Conservation (phyloP, 2,797 vertebrate genomes). For the Chiroxiphia lanceolata region DNA sequence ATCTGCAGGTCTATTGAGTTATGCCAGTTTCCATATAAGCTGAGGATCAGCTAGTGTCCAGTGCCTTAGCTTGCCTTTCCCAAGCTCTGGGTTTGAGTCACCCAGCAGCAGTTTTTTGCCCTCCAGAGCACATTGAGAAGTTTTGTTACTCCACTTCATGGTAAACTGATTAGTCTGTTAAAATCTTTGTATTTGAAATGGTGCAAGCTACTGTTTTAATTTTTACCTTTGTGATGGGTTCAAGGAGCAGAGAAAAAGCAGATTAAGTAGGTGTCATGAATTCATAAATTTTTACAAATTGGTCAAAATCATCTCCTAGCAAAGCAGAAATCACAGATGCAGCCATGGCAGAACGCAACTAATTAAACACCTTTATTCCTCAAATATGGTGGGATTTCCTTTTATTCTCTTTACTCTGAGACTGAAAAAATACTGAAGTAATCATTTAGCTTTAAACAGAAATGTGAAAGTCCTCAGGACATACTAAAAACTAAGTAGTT, state of each 20-base stretch:
- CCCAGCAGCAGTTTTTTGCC: not conserved
- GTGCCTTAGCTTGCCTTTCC: not conserved
- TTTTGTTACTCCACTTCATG: not conserved
- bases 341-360: not conserved
- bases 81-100: not conserved
- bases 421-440: not conserved
- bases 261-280: not conserved
- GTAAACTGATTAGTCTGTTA: not conserved
- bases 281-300: not conserved
- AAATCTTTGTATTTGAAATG: not conserved
- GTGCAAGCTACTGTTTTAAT: not conserved
- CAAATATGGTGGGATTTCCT: not conserved
- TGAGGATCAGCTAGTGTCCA: not conserved
- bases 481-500: not conserved
- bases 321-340: not conserved
- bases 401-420: not conserved
- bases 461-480: not conserved
- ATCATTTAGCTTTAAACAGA: not conserved
- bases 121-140: not conserved
- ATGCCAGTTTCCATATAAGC: not conserved
- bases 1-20: not conserved
- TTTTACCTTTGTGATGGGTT: not conserved
- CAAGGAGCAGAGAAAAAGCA: not conserved
- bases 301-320: not conserved
- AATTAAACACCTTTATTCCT: not conserved